Conservation (phyloP, 2,797 vertebrate genomes). For the Rhinophrynus dorsalis region DNA sequence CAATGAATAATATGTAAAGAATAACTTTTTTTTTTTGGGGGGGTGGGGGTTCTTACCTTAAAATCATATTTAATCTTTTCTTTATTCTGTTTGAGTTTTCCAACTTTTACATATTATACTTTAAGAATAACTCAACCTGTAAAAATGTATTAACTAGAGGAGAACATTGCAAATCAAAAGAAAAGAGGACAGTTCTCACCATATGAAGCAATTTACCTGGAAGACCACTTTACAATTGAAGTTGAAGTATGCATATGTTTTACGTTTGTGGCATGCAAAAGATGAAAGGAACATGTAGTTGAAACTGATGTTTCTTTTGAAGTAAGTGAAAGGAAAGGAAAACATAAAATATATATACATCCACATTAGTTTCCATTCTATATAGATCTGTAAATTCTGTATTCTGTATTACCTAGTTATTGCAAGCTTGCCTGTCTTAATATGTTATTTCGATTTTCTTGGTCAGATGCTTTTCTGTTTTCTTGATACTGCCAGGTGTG, state of each 20-base stretch:
- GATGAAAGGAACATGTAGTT: slow-evolving; percentile 50
- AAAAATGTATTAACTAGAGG: background rate
- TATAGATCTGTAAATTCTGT: slow-evolving; percentile 28
- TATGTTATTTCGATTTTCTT: slow-evolving; percentile 52
- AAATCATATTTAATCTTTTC: too few species aligned
- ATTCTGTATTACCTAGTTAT: slow-evolving; percentile 42
- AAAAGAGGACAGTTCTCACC: slow-evolving; percentile 21
- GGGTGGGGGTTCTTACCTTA: too few species aligned
- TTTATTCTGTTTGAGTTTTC: too few species aligned
- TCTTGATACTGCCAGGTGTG: slow-evolving; percentile 56
- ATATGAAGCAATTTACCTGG: slow-evolving; percentile 56
- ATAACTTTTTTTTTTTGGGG: too few species aligned
- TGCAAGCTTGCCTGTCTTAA: slow-evolving; percentile 43
- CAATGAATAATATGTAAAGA: too few species aligned
- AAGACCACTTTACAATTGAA: slow-evolving; percentile 53
- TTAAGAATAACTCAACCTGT: too few species aligned
- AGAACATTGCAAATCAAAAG: slow-evolving; percentile 6
- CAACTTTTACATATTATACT: too few species aligned
- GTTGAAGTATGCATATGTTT: slow-evolving; percentile 35
- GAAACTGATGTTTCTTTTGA: slow-evolving; percentile 43
- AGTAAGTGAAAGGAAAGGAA: slow-evolving; percentile 43
- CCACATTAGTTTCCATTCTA: slow-evolving; percentile 50
- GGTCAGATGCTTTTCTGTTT: slow-evolving; percentile 53
- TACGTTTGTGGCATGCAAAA: slow-evolving; percentile 36
- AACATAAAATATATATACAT: slow-evolving; percentile 38